Evolutionary conservation across 2,113 vertebrate species (phyloP).

Genomic region (Zeus faber): DNA sequence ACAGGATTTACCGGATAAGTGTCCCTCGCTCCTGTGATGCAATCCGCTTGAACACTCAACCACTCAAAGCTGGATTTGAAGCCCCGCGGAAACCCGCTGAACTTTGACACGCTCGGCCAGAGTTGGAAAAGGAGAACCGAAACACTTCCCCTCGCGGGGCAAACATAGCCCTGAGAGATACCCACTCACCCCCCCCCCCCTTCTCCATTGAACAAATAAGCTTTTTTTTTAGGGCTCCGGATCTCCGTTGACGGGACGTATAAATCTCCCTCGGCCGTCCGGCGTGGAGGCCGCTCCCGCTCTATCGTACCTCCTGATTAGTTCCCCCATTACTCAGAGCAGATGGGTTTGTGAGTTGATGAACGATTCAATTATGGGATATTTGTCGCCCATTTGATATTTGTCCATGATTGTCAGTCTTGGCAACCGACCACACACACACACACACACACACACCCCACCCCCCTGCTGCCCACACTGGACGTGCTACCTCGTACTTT

Average conservation of each 20-base stretch:
- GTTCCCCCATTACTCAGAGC: constrained; percentile 75
- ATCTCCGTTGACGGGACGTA: constrained; percentile 17
- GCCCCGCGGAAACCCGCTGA: constrained; percentile 52
- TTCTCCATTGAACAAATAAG: too few species aligned
- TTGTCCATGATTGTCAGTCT: constrained; percentile 26
- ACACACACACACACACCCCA: neutral
- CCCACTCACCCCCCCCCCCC: too few species aligned
- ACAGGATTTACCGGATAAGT: constrained; percentile 70
- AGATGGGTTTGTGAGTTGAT: constrained; percentile 69
- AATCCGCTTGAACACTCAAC: constrained; percentile 50
- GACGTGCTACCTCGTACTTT: constrained; percentile 12
- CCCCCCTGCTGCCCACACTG: neutral
- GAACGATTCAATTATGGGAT: constrained; percentile 69
- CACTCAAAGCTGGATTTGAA: constrained; percentile 67
- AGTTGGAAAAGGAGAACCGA: neutral
- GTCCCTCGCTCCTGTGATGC: constrained; percentile 54
- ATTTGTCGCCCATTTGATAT: constrained; percentile 74
- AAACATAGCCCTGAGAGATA: neutral
- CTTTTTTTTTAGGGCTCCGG: neutral
- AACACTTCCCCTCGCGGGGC: neutral
- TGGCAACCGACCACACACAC: constrained; percentile 17
- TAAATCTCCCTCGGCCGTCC: constrained; percentile 62
- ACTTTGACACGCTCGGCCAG: constrained; percentile 53
- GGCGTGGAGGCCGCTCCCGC: constrained; percentile 52
- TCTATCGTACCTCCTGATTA: constrained; percentile 73